Conservation (phyloP, 2,888 invertebrate species). For the Toxonevra muliebris region DNA sequence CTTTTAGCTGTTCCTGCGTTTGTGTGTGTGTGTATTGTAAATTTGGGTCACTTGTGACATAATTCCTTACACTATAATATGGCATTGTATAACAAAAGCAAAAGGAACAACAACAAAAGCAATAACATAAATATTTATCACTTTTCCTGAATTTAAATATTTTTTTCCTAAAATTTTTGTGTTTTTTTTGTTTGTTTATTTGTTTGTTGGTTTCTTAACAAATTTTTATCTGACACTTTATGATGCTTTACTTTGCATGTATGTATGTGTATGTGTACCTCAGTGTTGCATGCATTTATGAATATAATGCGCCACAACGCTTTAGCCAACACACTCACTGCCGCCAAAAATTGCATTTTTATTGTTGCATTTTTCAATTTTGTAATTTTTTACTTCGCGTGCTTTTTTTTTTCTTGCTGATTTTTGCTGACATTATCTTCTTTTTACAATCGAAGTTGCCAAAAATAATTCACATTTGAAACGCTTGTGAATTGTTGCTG, state of each 20-base stretch:
- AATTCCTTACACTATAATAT: conserved; percentile 42
- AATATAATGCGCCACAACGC: no score
- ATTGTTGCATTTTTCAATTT: no score
- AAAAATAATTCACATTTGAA: no score
- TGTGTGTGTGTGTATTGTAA: neutral
- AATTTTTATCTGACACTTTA: neutral
- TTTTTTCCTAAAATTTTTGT: neutral
- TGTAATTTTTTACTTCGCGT: no score
- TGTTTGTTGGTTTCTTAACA: neutral
- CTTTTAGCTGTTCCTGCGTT: neutral
- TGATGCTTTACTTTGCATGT: neutral
- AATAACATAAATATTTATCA: no score
- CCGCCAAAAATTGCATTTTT: no score
- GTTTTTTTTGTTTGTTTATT: neutral
- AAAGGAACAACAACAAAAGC: neutral
- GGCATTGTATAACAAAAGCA: neutral
- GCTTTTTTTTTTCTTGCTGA: no score
- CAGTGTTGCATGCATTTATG: conserved; percentile 6
- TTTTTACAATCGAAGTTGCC: no score
- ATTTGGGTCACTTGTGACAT: conserved; percentile 47
- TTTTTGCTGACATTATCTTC: no score
- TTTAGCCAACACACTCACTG: no score
- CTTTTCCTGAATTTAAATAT: neutral
- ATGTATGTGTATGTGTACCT: neutral
- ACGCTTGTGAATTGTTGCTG: no score